phyloP scores from a whole-genome alignment of 2,888 invertebrate species.

The Drosophila aldrichi region DNA sequence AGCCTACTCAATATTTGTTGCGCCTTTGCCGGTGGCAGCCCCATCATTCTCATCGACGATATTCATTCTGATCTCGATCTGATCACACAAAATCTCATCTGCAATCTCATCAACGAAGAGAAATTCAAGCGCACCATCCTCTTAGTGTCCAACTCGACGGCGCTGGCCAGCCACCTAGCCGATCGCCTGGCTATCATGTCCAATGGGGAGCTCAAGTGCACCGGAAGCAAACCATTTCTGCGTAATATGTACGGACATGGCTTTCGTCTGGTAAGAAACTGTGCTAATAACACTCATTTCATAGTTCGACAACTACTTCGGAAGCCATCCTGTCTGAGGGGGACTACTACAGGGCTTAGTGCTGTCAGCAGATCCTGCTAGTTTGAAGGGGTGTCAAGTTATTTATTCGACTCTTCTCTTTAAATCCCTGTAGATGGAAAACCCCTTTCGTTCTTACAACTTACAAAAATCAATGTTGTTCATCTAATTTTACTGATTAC shows the following conservation, averaged over 20 bases:
- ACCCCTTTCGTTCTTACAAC: too few relatives aligned
- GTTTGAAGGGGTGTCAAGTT: too few relatives aligned
- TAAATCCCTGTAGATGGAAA: too few relatives aligned
- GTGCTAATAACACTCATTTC: too few relatives aligned
- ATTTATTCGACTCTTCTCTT: too few relatives aligned
- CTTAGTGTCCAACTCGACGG: constrained; percentile 93
- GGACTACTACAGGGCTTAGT: too few relatives aligned
- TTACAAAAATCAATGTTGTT: too few relatives aligned
- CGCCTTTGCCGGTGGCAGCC: constrained; percentile 90
- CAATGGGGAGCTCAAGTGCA: constrained; percentile 91
- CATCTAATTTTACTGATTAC: too few relatives aligned
- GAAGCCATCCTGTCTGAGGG: too few relatives aligned
- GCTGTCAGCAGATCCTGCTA: too few relatives aligned
- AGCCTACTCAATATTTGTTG: constrained; percentile 90
- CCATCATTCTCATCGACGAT: constrained; percentile 90
- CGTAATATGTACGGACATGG: constrained; percentile 94
- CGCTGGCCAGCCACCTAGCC: constrained; percentile 93
- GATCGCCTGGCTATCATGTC: constrained; percentile 95
- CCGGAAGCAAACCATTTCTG: constrained; percentile 91
- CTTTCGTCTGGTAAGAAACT: constrained; percentile 88
- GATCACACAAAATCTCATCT: constrained; percentile 90
- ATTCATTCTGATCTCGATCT: constrained; percentile 94
- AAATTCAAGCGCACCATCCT: constrained; percentile 91
- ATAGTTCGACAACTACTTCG: too few relatives aligned
- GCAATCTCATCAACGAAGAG: constrained; percentile 91